Base-by-base conservation (phyloP, 1,140 invertebrate species). In the Saccostrea cuccullata region DNA sequence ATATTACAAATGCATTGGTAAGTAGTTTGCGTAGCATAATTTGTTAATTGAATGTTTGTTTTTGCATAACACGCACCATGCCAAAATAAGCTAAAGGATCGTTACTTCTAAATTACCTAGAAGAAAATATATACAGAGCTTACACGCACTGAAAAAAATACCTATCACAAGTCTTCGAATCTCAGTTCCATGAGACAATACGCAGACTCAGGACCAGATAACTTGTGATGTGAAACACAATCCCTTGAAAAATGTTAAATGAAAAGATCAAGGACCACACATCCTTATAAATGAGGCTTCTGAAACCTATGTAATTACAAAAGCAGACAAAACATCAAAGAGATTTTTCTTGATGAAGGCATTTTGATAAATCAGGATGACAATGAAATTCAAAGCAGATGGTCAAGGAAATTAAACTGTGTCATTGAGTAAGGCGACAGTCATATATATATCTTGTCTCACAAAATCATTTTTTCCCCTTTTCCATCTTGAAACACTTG, bases 11-110 rank as follows among this genome's bases (percentile, higher is more conserved):
- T 77, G 26, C 70, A 30, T 77, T 17, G 15, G 70, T 77, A 77
- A 77, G 70, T 77, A 77, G 70, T 77, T 77, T 77, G 26, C 26
- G 70, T 77, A 77, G 30, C 70, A 17, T 77, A 77, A 77, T 77
- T 77, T 77, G 70, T 77, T 77, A 77, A 77, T 77, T 77, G 70
- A 30, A 77, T 77, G 70, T 77, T 77, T 77, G 70, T 26, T 77
- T 77, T 77, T 77, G 70, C 70, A 77, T 77, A 77, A 77, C 70
- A 77, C 30, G 70, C 70, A 77, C 70, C 70, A 77, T 36, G 70
- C 70, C 70, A 77, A 77, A 77, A 77, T 77, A 77, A 77, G 70
- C 70, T 77, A 36, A 36, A 26, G 13, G 26, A 77, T 77, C 70
- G 8, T 77, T 77, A 77, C 70, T 77, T 77, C 70, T 77, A 77